phyloP scores from a whole-genome alignment of 2,113 vertebrate genomes.

The Clinocottus analis region DNA sequence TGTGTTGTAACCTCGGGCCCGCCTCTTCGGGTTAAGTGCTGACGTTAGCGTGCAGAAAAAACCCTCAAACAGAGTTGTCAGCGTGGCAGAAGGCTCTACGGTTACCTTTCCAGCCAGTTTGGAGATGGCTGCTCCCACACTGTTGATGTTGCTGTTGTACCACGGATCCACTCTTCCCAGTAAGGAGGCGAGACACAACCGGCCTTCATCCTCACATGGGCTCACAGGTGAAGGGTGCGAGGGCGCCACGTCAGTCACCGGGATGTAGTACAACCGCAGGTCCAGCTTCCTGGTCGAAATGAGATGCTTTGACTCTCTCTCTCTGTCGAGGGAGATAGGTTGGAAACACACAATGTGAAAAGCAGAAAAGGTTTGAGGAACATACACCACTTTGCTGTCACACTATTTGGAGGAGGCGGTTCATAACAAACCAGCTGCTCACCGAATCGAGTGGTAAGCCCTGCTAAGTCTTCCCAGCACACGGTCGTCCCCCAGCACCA shows the following conservation, averaged over 20 bases:
- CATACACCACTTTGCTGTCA: neutral
- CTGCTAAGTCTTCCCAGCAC: constrained; percentile 86
- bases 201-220: constrained; percentile 19
- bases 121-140: constrained; percentile 84
- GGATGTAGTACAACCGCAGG: constrained; percentile 89
- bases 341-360: neutral
- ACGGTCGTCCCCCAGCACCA: constrained; percentile 89
- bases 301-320: constrained; percentile 80
- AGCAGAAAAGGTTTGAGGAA: neutral
- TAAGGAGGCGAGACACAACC: constrained; percentile 80
- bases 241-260: constrained; percentile 64
- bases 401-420: neutral
- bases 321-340: constrained; percentile 26
- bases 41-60: neutral
- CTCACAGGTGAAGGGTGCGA: constrained; percentile 7
- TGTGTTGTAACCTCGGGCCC: neutral
- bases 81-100: neutral
- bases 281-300: constrained; percentile 85
- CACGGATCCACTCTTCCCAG: constrained; percentile 87
- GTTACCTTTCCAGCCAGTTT: constrained; percentile 88
- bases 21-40: neutral
- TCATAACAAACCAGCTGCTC: constrained; percentile 9
- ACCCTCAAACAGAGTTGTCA: neutral
- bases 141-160: constrained; percentile 89
- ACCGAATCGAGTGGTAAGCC: constrained; percentile 86